Base-by-base conservation (phyloP, 53 echinoderm and acorn worm species). In the Holothuria leucospilota region DNA sequence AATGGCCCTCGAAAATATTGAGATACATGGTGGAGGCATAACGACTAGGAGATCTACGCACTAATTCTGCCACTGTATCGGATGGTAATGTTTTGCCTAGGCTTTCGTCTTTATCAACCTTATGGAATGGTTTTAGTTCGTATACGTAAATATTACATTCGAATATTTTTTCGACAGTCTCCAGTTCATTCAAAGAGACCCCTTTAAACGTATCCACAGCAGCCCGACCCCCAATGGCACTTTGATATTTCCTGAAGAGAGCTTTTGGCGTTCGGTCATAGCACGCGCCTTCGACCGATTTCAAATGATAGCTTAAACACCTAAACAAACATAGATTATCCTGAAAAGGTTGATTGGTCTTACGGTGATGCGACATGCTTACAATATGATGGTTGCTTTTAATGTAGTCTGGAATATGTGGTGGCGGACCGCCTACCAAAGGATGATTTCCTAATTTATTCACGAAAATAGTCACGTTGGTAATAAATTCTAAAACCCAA, bases 131-230 rank as follows among this genome's bases (percentile, higher is more conserved):
- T 8, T 61, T 15, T 39, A 87, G 62, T 24, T 64, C 64, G 49
- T 78, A 87, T 18, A n/a, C n/a, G n/a, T n/a, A n/a, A n/a, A n/a
- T n/a, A n/a, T n/a, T n/a, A n/a, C n/a, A n/a, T n/a, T n/a, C n/a
- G n/a, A n/a, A n/a, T n/a, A 87, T 78, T 40, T 87, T 77, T 28
- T 87, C 87, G 16, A 78, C 6, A 8, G 13, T 26, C 16, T 65
- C 63, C 46, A 87, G 51, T 12, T 78, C 87, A 13, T 29, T 5
- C 9, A 87, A 29, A 15, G 38, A 60, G 11, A 87, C 66, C 6
- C 80, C 87, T 40, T 39, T 38, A 64, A 87, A 87, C 4, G 40
- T 87, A 4, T 12, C 12, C 1, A 38, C 26, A 20, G 34, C 25
- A 4, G 20, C 49, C 5, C 8, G 13, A 18, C 77, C 77, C 8